Percentiles rank a stretch among this genome's conserved stretches.
Evolutionary conservation across 2,888 invertebrate species (phyloP).

Genomic region (Eupeodes luniger): DNA sequence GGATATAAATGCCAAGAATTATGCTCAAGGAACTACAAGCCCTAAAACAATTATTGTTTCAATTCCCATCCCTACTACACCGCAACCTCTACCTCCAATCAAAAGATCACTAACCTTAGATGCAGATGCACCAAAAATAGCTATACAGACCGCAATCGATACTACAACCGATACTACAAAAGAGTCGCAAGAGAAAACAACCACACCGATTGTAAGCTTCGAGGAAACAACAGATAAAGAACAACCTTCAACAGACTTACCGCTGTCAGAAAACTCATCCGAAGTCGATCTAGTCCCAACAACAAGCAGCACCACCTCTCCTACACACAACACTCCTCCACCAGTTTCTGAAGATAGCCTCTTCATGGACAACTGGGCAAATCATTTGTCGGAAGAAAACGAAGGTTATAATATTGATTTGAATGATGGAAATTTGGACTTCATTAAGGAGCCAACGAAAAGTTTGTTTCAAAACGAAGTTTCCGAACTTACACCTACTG

Average conservation of each 20-base stretch:
- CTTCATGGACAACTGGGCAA: conserved; percentile 53
- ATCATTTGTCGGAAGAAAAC: neutral
- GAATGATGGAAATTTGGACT: conserved; percentile 4
- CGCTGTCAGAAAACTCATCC: neutral
- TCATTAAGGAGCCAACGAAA: conserved; percentile 18
- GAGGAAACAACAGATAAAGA: neutral
- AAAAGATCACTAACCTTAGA: conserved; percentile 9
- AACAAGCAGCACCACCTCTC: neutral
- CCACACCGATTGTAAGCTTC: neutral
- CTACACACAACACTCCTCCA: neutral
- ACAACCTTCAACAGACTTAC: neutral
- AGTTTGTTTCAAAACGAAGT: conserved; percentile 54
- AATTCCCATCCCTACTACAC: neutral
- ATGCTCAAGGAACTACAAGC: neutral
- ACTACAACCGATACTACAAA: conserved; percentile 25
- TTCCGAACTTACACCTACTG: neutral
- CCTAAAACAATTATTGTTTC: neutral
- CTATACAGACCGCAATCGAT: neutral
- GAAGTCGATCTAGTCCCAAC: too few species aligned
- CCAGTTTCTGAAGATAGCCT: conserved; percentile 25
- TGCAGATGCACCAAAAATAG: neutral
- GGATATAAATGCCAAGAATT: neutral
- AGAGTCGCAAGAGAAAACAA: neutral
- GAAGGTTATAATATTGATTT: neutral
- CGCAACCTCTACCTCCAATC: conserved; percentile 11